Evolutionary conservation across 2,113 vertebrate genomes (phyloP), one percentile per base, ranked within the genome.

Genomic region (Epinephelus cyanopodus): DNA sequence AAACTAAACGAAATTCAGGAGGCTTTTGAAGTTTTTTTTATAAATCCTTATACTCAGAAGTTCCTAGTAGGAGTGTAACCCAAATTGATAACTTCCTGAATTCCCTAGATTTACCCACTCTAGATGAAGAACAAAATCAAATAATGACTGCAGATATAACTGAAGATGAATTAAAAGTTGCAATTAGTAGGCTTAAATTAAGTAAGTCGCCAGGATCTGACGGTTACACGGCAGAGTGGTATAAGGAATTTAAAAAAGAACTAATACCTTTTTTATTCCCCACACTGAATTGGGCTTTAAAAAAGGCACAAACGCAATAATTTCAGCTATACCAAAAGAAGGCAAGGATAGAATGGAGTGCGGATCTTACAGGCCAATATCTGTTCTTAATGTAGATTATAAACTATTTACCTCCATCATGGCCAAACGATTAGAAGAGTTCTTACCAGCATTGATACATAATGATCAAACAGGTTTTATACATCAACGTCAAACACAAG

Each of bases 341-440:
- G 70, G 56, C 33, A 73, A 73, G 37, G 54, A 71, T 15, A 57
- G 21, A 14, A 42, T 45, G 62, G 37, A 42, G 6, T 67, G 63
- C 47, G 33, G 33, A 2, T 77, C 33, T 29, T 77, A 21, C 3
- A 39, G 74, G 11, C n/a, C n/a, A 47, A 57, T 66, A 27, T 66
- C 33, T 25, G 33, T 67, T 60, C 65, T 78, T 6, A 61, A 48
- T 17, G 19, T 61, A 14, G 18, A 71, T 15, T 68, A 52, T 48
- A 29, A 1, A 60, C 15, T 27, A 58, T 45, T 72, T 15, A 58
- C 14, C 6, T 27, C 25, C 4, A 29, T 29, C 29, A 29, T 29
- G 29, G 29, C 29, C 29, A 29, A 29, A 29, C 29, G 29, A 29
- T 29, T 29, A 29, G 29, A 29, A 29, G 29, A 29, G 29, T 3